These are phyloP conservation scores for Kryptolebias ocellatus DNA, from an alignment of 2,797 vertebrate species.

Conservation along the genomic window DNA sequence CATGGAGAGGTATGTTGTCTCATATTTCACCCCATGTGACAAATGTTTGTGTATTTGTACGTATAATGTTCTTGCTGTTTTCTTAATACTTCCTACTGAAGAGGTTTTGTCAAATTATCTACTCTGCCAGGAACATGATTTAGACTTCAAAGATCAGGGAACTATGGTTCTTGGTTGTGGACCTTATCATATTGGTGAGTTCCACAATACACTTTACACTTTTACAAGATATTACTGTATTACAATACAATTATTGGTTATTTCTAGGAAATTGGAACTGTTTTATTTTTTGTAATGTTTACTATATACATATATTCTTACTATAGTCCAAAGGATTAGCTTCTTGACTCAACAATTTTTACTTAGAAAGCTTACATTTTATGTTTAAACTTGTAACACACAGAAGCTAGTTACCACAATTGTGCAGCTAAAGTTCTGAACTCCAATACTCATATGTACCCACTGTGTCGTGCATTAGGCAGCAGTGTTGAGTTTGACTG, in stretches of 20 bases:
- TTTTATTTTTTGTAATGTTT: too few relatives aligned
- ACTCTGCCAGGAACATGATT: constrained; percentile 88
- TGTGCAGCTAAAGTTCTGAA: neutral
- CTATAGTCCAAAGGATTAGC: too few relatives aligned
- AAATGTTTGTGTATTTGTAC: neutral
- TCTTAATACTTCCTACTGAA: neutral
- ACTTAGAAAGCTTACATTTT: too few relatives aligned
- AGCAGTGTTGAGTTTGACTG: constrained; percentile 98
- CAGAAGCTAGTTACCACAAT: neutral
- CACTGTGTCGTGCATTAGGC: constrained; percentile 73
- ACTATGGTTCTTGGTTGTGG: constrained; percentile 96
- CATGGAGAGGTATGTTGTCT: constrained; percentile 86
- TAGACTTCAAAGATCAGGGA: constrained; percentile 90
- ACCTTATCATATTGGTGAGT: constrained; percentile 95
- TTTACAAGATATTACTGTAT: neutral
- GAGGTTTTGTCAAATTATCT: constrained; percentile 31
- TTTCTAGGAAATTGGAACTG: too few relatives aligned
- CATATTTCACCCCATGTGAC: neutral
- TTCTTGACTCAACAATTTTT: too few relatives aligned
- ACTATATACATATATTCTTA: too few relatives aligned
- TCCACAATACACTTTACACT: constrained; percentile 2
- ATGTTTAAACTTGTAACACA: too few relatives aligned
- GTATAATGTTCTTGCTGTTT: neutral
- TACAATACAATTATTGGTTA: too few relatives aligned
- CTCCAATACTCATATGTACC: neutral